Evolutionary conservation across 2,888 invertebrate species (phyloP).

Genomic region (Rotaria macrura): DNA sequence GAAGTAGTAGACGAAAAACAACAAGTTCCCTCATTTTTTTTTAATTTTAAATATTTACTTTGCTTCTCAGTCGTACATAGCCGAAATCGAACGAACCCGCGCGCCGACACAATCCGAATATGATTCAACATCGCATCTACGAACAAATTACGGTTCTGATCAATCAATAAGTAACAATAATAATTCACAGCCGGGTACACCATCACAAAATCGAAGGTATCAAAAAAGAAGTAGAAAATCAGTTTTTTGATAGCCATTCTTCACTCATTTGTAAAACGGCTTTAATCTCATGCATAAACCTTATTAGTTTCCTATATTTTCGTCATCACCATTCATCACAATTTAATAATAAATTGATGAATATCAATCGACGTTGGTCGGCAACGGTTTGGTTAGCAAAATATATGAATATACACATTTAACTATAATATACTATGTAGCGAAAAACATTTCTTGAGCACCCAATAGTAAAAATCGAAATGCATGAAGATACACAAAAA

Average conservation of each 20-base stretch:
- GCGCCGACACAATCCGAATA: not conserved
- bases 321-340: not conserved
- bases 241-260: not conserved
- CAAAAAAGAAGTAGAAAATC: too few species aligned
- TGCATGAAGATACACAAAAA: not conserved
- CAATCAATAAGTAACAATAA: not conserved
- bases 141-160: slow-evolving; percentile 6
- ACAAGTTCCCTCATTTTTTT: too few species aligned
- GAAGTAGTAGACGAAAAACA: not conserved
- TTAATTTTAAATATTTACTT: too few species aligned
- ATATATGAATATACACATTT: too few species aligned
- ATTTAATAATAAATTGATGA: not conserved
- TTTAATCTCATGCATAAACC: not conserved
- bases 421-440: not conserved
- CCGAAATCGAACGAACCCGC: not conserved
- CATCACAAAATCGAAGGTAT: not conserved
- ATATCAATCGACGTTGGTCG: slow-evolving; percentile 5
- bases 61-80: not conserved
- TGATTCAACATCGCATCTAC: not conserved
- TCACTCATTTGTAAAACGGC: not conserved
- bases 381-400: not conserved
- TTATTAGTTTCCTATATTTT: not conserved
- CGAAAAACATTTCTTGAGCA: not conserved
- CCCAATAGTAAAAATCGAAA: not conserved
- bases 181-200: not conserved